phyloP scores from a whole-genome alignment of 1,140 invertebrate genomes.

The Camponotus pennsylvanicus region DNA sequence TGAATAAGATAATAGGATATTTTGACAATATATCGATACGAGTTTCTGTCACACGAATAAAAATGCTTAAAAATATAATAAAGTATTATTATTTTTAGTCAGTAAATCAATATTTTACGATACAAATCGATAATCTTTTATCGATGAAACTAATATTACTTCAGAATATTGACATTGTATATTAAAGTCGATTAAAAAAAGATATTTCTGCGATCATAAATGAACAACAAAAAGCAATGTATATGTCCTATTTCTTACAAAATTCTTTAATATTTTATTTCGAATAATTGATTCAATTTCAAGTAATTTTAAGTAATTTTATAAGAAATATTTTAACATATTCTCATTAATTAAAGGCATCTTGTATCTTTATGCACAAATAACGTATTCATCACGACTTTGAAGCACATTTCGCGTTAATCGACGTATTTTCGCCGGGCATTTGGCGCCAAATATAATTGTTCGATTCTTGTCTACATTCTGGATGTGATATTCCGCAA shows the following conservation, averaged over 20 bases:
- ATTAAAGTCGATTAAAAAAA: slow-evolving; percentile 30
- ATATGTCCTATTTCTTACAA: not conserved
- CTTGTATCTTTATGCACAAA: slow-evolving; percentile 15
- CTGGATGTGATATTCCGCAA: slow-evolving; percentile 2
- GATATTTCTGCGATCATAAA: not conserved
- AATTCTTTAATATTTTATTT: not conserved
- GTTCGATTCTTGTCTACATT: slow-evolving; percentile 1
- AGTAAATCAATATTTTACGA: slow-evolving; percentile 32
- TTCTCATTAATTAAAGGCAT: not conserved
- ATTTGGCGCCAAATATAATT: slow-evolving; percentile 31
- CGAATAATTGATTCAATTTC: not conserved
- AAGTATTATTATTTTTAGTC: not conserved
- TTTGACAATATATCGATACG: slow-evolving; percentile 8
- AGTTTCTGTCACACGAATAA: slow-evolving; percentile 20
- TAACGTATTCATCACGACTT: slow-evolving; percentile 17
- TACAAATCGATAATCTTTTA: not conserved
- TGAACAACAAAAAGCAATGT: slow-evolving; percentile 19
- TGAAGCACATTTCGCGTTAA: not conserved
- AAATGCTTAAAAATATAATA: slow-evolving; percentile 38
- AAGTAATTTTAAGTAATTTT: not conserved
- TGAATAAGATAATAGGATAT: not conserved
- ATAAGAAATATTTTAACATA: not conserved
- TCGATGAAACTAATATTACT: not conserved
- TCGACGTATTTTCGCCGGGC: slow-evolving; percentile 24
- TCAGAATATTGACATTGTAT: slow-evolving; percentile 24